Base-by-base conservation (phyloP, 2,113 vertebrate species). In the Rhinogobius similis region DNA sequence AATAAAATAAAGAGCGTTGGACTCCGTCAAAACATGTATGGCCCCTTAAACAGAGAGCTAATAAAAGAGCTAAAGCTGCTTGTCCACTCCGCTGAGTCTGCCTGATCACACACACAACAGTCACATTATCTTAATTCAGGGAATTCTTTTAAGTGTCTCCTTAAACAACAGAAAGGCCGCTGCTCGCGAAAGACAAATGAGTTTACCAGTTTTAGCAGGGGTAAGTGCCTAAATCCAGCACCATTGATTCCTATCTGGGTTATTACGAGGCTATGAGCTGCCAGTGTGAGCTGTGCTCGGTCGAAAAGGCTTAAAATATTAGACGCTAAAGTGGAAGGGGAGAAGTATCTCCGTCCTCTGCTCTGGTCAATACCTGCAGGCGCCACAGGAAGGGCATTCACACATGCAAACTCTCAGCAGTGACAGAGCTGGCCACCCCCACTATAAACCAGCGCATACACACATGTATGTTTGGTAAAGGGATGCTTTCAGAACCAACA, bases 1-100 rank as follows among this genome's bases (percentile, higher is more conserved):
- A 94, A 93, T 90, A 93, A 94, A 94, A 93, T 91, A 92, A 91
- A 92, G 92, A 92, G 92, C 94, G 92, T 93, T 87, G 91, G 87
- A 93, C 92, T 90, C 89, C 88, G 93, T 93, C 93, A 94, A 92
- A 92, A 94, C 92, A 86, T 93, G 87, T 88, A 92, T 90, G 86
- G 92, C 88, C 86, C 75, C 82, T 88, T 88, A 90, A 93, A 94
- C 75, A 86, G 92, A 88, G 82, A 82, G 81, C 79, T 89, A 87
- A 87, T 87, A 87, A 91, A 88, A 84, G 82, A 85, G 86, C 82
- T 86, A 87, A 89, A 87, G 82, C 86, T 79, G 79, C 86, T 89
- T 87, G 83, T 89, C 86, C 83, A 82, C 79, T 89, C 82, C 69
- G 78, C 75, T 68, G 78, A 86, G 82, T 43, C 77, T 72, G 82